These are phyloP conservation scores for Pachymerium ferrugineum DNA, from an alignment of 2,888 invertebrate species.

Conservation along the genomic window DNA sequence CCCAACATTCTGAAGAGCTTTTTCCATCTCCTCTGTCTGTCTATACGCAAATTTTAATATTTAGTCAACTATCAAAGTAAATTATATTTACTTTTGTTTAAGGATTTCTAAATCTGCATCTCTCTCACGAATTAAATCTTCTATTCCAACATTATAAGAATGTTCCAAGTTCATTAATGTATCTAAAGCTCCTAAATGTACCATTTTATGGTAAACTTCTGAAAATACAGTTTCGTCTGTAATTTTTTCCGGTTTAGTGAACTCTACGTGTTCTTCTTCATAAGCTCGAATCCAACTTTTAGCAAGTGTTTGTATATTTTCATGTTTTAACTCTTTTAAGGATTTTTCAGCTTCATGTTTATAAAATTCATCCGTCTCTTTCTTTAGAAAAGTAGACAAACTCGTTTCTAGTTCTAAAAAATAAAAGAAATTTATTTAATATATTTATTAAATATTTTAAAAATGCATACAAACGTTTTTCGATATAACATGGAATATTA, in stretches of 20 bases:
- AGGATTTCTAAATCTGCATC: constrained; percentile 45
- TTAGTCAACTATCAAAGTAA: not conserved
- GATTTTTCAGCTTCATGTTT: not conserved
- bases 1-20: constrained; percentile 72
- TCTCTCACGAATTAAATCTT: constrained; percentile 62
- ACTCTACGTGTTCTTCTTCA: constrained; percentile 66
- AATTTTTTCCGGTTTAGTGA: constrained; percentile 72
- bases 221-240: constrained; percentile 81
- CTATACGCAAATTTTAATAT: constrained; percentile 46
- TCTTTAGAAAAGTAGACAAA: not conserved
- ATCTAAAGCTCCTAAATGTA: constrained; percentile 80
- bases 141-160: constrained; percentile 73
- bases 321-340: not conserved
- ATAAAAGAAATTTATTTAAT: not conserved
- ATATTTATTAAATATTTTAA: not conserved
- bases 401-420: constrained; percentile 30
- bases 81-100: constrained; percentile 43
- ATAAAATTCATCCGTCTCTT: not conserved
- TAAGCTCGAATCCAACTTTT: not conserved
- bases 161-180: constrained; percentile 83
- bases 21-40: constrained; percentile 83
- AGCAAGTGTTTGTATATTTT: not conserved
- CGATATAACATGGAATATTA: constrained; percentile 63
- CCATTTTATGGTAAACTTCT: constrained; percentile 71
- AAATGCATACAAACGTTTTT: constrained; percentile 54